These are phyloP conservation scores for Neuroterus valhalla DNA, from an alignment of 1,140 invertebrate species.

Conservation along the genomic window DNA sequence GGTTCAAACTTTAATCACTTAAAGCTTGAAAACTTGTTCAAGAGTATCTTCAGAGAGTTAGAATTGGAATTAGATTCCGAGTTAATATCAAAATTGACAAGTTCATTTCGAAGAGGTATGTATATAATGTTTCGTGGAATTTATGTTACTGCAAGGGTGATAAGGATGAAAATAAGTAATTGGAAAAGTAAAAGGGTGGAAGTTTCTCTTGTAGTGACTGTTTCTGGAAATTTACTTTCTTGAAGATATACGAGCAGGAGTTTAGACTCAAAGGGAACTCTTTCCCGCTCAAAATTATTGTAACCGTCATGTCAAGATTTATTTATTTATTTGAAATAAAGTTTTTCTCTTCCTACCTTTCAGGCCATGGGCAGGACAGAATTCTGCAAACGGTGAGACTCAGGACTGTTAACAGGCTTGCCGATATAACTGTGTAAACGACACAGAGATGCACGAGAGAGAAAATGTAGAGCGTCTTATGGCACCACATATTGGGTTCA, in stretches of 20 bases:
- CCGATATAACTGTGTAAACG: constrained; percentile 79
- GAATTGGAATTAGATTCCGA: too few species aligned
- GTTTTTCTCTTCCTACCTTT: constrained; percentile 62
- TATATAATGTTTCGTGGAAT: too few species aligned
- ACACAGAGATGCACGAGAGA: constrained; percentile 83
- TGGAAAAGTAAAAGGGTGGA: neutral
- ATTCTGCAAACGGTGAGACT: constrained; percentile 80
- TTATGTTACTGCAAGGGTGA: too few species aligned
- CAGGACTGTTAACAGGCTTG: constrained; percentile 77
- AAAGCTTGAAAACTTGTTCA: too few species aligned
- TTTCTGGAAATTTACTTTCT: neutral
- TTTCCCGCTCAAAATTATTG: neutral
- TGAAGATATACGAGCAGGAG: neutral
- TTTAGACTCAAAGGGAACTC: neutral
- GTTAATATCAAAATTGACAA: too few species aligned
- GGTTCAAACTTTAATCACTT: too few species aligned
- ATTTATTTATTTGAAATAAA: neutral
- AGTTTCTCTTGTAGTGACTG: neutral
- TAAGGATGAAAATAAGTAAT: neutral
- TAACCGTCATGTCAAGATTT: constrained; percentile 18
- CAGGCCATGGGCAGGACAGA: constrained; percentile 81
- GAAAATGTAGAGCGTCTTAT: constrained; percentile 86
- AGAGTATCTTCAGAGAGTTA: too few species aligned
- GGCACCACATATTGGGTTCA: constrained; percentile 85
- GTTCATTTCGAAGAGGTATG: too few species aligned